Conservation (phyloP, 2,888 invertebrate species). For the Actias luna region DNA sequence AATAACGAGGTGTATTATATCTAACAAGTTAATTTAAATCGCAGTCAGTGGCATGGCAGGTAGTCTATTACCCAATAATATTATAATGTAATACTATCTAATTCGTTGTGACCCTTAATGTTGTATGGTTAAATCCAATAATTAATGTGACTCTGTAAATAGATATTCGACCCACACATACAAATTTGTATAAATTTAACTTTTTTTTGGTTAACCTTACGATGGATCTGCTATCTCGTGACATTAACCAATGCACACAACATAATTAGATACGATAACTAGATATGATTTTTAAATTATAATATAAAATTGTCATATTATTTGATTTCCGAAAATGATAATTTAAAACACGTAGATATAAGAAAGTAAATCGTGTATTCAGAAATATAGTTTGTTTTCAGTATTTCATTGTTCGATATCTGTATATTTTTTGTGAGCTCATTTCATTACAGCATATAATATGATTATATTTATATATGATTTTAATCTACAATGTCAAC, state of each 20-base stretch:
- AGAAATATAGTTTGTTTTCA: not conserved
- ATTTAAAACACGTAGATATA: not conserved
- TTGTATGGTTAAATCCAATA: not conserved
- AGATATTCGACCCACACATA: not conserved
- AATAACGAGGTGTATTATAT: not conserved
- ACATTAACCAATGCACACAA: not conserved
- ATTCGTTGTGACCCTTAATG: conserved; percentile 2
- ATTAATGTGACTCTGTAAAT: not conserved
- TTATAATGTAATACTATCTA: conserved; percentile 15
- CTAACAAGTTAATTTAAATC: not conserved
- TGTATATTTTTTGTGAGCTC: not conserved
- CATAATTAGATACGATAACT: not conserved
- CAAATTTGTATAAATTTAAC: conserved; percentile 1
- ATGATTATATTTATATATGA: not conserved
- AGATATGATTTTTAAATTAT: not conserved
- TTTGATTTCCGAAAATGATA: conserved; percentile 8
- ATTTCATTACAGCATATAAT: not conserved
- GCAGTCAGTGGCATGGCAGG: too few species aligned
- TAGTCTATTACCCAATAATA: conserved; percentile 13
- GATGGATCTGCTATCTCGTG: conserved; percentile 1
- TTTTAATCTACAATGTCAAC: not conserved
- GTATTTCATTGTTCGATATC: not conserved
- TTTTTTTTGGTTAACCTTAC: not conserved
- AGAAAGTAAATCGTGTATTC: not conserved
- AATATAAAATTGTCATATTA: not conserved